phyloP scores from a whole-genome alignment of 2,113 vertebrate genomes.

The Isurus oxyrinchus region DNA sequence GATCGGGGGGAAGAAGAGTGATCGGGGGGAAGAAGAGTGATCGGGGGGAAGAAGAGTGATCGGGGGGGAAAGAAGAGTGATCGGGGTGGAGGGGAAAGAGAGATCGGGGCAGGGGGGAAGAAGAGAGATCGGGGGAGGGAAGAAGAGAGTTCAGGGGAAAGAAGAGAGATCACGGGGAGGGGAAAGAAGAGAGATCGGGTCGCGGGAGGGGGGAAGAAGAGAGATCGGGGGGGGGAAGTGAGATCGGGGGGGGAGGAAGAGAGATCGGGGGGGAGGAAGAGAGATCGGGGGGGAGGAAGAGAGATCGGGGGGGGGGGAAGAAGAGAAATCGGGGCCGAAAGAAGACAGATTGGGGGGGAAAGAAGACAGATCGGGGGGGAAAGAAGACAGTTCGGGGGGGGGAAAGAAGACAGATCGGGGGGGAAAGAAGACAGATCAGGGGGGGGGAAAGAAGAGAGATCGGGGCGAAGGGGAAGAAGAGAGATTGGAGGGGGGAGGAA shows the following conservation, averaged over 20 bases:
- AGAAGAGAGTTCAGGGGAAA: no score
- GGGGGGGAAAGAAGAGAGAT: background rate
- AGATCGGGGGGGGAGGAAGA: background rate
- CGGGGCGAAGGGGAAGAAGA: no score
- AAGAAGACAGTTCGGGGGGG: no score
- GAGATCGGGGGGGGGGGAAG: no score
- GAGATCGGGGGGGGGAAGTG: background rate
- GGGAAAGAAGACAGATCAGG: background rate
- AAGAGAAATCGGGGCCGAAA: no score
- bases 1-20: no score
- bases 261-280: no score
- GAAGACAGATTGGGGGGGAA: background rate
- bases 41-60: background rate
- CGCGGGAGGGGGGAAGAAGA: no score
- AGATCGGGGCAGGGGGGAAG: no score
- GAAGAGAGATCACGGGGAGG: background rate
- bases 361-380: background rate
- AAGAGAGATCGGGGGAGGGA: background rate
- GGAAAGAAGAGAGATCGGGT: background rate
- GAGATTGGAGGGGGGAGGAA: background rate
- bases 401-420: no score
- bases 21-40: no score
- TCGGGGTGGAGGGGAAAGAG: background rate
- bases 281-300: no score
- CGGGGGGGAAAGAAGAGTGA: background rate